Conservation (phyloP, 2,888 invertebrate species). For the Caenorhabditis angaria region DNA sequence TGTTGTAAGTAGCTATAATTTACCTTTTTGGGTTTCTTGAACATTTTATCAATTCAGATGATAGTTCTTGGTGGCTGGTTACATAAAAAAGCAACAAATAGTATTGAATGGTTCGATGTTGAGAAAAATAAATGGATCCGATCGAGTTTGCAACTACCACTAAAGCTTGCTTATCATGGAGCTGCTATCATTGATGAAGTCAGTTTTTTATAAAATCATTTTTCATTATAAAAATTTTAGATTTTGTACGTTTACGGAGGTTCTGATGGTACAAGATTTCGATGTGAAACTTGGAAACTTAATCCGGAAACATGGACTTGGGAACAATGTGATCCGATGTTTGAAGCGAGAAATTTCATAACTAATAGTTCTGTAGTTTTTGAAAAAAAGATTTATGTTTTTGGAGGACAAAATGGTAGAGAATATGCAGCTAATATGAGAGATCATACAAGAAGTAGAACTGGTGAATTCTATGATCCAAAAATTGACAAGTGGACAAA, state of each 20-base stretch:
- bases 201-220: not conserved
- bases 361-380: slow-evolving; percentile 37
- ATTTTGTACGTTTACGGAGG: slow-evolving; percentile 31
- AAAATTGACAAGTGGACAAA: slow-evolving; percentile 22
- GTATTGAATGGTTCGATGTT: slow-evolving; percentile 37
- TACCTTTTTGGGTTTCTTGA: not conserved
- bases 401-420: slow-evolving; percentile 37
- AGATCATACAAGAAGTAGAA: slow-evolving; percentile 16
- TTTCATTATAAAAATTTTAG: not conserved
- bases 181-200: slow-evolving; percentile 19
- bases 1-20: not conserved
- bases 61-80: slow-evolving; percentile 36
- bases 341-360: slow-evolving; percentile 36
- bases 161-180: slow-evolving; percentile 35
- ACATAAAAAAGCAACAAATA: slow-evolving; percentile 23
- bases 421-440: not conserved
- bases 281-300: slow-evolving; percentile 35
- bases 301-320: slow-evolving; percentile 16
- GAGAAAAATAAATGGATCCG: slow-evolving; percentile 22
- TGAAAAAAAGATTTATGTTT: slow-evolving; percentile 42
- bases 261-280: slow-evolving; percentile 20
- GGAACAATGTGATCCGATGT: slow-evolving; percentile 33
- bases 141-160: slow-evolving; percentile 17
- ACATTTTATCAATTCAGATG: slow-evolving; percentile 5
- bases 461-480: slow-evolving; percentile 37